Evolutionary conservation across 2,797 vertebrate species (phyloP).

Genomic region (Cottoperca gobio): DNA sequence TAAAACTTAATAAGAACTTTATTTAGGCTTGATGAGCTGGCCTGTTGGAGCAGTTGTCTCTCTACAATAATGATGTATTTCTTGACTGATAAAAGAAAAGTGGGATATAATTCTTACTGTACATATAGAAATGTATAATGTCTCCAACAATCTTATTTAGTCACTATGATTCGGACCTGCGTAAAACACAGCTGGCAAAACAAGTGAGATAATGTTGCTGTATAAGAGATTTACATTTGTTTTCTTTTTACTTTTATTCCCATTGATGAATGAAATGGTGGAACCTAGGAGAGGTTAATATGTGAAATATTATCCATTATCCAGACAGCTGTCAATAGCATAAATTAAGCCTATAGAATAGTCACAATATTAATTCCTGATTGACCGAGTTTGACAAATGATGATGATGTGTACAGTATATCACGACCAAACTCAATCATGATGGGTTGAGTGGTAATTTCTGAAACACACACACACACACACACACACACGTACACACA

Average conservation of each 20-base stretch:
- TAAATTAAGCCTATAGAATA: background rate
- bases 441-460: background rate
- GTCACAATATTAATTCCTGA: background rate
- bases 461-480: background rate
- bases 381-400: background rate
- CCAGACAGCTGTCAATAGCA: background rate
- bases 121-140: background rate
- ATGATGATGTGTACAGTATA: background rate
- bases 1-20: background rate
- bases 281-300: background rate
- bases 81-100: background rate
- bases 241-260: too few species aligned
- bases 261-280: background rate
- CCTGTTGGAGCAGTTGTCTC: background rate
- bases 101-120: background rate
- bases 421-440: background rate
- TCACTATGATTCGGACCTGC: background rate
- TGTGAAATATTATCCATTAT: conserved; percentile 2
- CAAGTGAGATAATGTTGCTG: background rate
- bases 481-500: too few species aligned
- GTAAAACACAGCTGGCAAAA: background rate
- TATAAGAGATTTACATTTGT: too few species aligned
- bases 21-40: background rate
- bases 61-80: background rate
- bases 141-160: background rate